A percentile compares a stretch with the other conserved stretches of the same genome.
Conservation (phyloP, 2,888 invertebrate genomes). For the Diabrotica balteata region DNA sequence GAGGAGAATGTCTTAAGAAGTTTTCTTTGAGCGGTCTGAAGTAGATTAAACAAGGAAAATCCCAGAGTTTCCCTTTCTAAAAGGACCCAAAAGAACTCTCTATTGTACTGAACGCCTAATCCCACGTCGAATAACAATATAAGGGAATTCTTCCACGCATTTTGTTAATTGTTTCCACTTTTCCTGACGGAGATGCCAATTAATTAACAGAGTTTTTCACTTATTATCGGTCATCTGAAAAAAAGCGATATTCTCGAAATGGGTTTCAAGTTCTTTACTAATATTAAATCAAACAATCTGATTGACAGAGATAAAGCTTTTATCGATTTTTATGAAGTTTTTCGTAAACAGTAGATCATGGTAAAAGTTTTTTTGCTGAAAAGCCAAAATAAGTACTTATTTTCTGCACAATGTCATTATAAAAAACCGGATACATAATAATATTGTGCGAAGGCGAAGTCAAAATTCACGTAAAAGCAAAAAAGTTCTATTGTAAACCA, state of each 20-base stretch:
- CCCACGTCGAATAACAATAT: constrained; percentile 22
- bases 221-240: neutral
- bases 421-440: too few species aligned
- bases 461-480: too few species aligned
- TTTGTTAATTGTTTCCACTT: constrained; percentile 24
- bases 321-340: too few species aligned
- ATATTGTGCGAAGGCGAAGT: too few species aligned
- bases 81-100: constrained; percentile 8
- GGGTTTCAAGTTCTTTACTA: neutral
- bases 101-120: constrained; percentile 14
- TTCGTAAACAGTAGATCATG: too few species aligned
- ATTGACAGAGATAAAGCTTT: neutral
- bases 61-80: constrained; percentile 11
- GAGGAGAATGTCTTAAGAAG: constrained; percentile 9
- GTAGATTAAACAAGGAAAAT: constrained; percentile 22
- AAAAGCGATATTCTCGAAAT: neutral
- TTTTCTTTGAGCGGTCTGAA: constrained; percentile 7
- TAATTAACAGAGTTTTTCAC: constrained; percentile 15
- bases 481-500: too few species aligned
- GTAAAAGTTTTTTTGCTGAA: too few species aligned
- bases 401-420: too few species aligned
- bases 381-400: too few species aligned
- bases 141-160: constrained; percentile 20
- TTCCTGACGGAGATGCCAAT: constrained; percentile 12
- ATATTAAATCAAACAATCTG: neutral